Conservation (phyloP, 2,797 vertebrate genomes). For the Peromyscus aztecus region DNA sequence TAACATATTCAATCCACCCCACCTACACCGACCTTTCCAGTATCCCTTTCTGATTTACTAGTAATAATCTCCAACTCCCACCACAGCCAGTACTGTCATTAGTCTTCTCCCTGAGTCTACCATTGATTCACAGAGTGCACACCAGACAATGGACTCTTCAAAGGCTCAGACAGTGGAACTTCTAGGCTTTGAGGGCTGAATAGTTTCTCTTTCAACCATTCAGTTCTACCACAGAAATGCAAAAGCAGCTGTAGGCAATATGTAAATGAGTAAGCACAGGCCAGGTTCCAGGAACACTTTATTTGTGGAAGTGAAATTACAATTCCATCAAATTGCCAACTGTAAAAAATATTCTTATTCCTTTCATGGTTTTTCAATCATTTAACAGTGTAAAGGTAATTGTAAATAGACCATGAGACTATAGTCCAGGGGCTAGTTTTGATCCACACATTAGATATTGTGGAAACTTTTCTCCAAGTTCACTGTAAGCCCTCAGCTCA, state of each 20-base stretch:
- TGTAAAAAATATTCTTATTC: background rate
- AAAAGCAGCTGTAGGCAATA: background rate
- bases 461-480: background rate
- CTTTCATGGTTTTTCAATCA: background rate
- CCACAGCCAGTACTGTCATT: accelerated
- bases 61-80: too few relatives aligned
- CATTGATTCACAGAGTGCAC: background rate
- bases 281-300: background rate
- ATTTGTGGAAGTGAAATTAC: background rate
- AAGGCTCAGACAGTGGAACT: background rate
- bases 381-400: background rate
- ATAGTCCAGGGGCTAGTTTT: background rate
- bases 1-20: accelerated
- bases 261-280: background rate
- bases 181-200: background rate
- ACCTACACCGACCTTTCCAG: background rate
- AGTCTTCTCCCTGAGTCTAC: background rate
- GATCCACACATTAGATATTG: accelerated
- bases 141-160: background rate
- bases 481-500: background rate
- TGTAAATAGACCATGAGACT: background rate
- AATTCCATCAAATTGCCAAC: conserved; percentile 21
- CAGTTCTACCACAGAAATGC: background rate
- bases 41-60: background rate
- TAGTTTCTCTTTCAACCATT: background rate